phyloP scores from a whole-genome alignment of 2,113 vertebrate species.

The Pterocles burchelli region DNA sequence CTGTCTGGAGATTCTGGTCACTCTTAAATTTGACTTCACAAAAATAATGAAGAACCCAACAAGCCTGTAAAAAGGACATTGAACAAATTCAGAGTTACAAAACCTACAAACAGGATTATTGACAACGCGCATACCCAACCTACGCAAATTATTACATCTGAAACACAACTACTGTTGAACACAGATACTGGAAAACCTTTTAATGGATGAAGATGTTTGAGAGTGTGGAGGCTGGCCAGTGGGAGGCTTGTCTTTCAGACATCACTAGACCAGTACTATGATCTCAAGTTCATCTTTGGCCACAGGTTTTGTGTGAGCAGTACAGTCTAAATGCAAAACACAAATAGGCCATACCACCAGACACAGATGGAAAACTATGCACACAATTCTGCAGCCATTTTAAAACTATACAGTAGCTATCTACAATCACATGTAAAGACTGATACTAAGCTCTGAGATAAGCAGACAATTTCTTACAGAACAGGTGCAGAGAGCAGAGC shows the following conservation, averaged over 20 bases:
- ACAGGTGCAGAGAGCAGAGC: background rate
- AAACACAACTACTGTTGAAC: background rate
- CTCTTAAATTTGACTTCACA: conserved; percentile 99
- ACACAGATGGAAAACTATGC: conserved; percentile 77
- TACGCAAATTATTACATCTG: background rate
- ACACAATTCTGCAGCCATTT: conserved; percentile 73
- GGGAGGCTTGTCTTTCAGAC: conserved; percentile 62
- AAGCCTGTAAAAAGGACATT: conserved; percentile 80
- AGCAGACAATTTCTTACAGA: background rate
- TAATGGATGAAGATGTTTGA: conserved; percentile 55
- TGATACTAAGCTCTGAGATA: background rate
- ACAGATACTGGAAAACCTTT: background rate
- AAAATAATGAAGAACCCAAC: conserved; percentile 99
- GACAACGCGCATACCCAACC: background rate
- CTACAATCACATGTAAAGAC: background rate
- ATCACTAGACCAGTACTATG: conserved; percentile 84
- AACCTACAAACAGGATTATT: background rate
- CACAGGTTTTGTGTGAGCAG: conserved; percentile 72
- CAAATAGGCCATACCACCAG: conserved; percentile 70
- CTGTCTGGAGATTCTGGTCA: conserved; percentile 96
- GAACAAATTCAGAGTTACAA: background rate
- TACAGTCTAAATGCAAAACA: conserved; percentile 72
- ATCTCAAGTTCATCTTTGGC: conserved; percentile 77
- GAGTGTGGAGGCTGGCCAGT: conserved; percentile 79
- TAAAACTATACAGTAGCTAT: background rate